Evolutionary conservation across 2,113 vertebrate species (phyloP).

Genomic region (Anas platyrhynchos): DNA sequence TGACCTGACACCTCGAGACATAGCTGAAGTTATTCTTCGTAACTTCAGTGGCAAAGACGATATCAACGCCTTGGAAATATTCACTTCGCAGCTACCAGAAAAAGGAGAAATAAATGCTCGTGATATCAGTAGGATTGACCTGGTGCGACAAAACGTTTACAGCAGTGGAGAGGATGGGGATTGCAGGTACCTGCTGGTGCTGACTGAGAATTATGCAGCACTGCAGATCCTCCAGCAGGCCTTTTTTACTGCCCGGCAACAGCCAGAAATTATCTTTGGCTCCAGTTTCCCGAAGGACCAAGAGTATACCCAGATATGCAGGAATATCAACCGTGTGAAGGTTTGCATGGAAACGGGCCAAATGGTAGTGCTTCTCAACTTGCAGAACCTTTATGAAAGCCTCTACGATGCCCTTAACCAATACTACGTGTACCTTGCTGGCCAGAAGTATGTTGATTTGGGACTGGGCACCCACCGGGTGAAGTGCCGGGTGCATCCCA

Average conservation of each 20-base stretch:
- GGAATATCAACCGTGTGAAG: slow-evolving; percentile 95
- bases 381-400: slow-evolving; percentile 97
- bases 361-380: slow-evolving; percentile 90
- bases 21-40: slow-evolving; percentile 84
- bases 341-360: slow-evolving; percentile 96
- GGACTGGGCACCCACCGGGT: slow-evolving; percentile 96
- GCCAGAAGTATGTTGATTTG: slow-evolving; percentile 95
- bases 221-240: slow-evolving; percentile 91
- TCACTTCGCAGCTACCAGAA: slow-evolving; percentile 69
- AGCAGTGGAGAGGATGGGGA: slow-evolving; percentile 79
- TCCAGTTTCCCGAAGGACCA: slow-evolving; percentile 96
- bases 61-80: slow-evolving; percentile 82
- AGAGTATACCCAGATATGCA: slow-evolving; percentile 94
- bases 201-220: slow-evolving; percentile 92
- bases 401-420: slow-evolving; percentile 97
- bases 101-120: not conserved
- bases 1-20: slow-evolving; percentile 74
- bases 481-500: slow-evolving; percentile 92
- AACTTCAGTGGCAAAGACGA: slow-evolving; percentile 93
- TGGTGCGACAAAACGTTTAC: slow-evolving; percentile 87
- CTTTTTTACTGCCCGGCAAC: slow-evolving; percentile 78
- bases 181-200: slow-evolving; percentile 89
- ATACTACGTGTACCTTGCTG: slow-evolving; percentile 93
- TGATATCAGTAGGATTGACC: slow-evolving; percentile 80
- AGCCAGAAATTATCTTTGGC: slow-evolving; percentile 95